Base-by-base conservation (phyloP, 1,140 invertebrate genomes). In the Drosophila albomicans region DNA sequence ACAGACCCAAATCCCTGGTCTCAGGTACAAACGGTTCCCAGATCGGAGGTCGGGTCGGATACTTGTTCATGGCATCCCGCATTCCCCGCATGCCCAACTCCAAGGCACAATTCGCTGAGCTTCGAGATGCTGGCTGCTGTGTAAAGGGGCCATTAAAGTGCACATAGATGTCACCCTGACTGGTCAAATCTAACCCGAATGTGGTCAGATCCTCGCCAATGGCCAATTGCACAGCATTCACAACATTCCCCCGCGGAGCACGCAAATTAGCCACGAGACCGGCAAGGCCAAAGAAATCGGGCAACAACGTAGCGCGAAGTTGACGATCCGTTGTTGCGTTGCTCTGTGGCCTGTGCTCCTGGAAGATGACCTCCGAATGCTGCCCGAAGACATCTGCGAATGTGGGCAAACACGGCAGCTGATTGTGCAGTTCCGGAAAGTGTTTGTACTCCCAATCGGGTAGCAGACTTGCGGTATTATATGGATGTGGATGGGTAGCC, bases 101-200 rank as follows among this genome's bases (percentile, higher is more conserved):
- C 7, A 87, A 38, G 41, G 79, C 82, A 32, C 79, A 72, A 15
- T 74, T 65, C 41, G 75, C 75, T 2, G 76, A 72, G 41, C 38
- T 88, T 7, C 84, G 70, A 0, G 54, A 59, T 0, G 84, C 66
- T 5, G 85, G 70, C 5, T 84, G 66, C 32, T 52, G 67, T 15
- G 84, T 88, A 3, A 88, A 80, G 5, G 84, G 84, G 3, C 84
- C 85, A 58, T 88, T 88, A 46, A 88, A 89, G 15, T 88, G 77
- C 4, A 88, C 85, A 51, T 88, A 89, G 48, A 88, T 88, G 20
- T 88, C 84, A 5, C 80, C 84, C 20, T 78, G 73, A 32, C 77
- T 67, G 11, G 80, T 61, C 70, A 88, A n/a, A 32, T 88, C 85
- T 28, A 88, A 43, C 2, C 84, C 84, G 8, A 59, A 84, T 6